phyloP scores from a whole-genome alignment of 2,113 vertebrate genomes.

The Bucco capensis region DNA sequence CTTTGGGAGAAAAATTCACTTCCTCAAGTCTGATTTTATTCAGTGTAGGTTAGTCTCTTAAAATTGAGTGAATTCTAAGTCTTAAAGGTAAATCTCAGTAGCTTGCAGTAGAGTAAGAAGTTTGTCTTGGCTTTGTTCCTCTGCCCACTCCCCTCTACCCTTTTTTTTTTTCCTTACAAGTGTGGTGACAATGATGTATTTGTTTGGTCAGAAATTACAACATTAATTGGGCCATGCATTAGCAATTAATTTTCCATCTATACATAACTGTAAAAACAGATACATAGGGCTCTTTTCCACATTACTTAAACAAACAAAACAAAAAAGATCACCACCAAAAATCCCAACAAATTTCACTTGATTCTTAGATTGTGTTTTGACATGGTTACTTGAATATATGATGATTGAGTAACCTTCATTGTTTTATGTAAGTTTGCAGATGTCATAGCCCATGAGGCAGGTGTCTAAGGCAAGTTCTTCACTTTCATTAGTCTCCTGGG shows the following conservation, averaged over 20 bases:
- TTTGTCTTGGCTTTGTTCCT: not conserved
- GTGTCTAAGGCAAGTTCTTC: not conserved
- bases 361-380: not conserved
- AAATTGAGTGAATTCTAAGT: not conserved
- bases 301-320: not conserved
- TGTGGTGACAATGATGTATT: not conserved
- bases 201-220: not conserved
- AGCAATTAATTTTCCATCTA: not conserved
- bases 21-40: not conserved
- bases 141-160: no score
- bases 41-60: not conserved
- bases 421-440: not conserved
- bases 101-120: not conserved
- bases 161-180: not conserved
- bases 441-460: not conserved
- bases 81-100: not conserved
- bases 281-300: not conserved
- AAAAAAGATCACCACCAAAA: no score
- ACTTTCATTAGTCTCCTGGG: not conserved
- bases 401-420: not conserved
- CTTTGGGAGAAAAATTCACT: not conserved
- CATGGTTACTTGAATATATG: not conserved
- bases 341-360: not conserved
- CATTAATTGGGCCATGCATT: not conserved
- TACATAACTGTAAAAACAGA: not conserved